A percentile compares a stretch with the other conserved stretches of the same genome.
Conservation (phyloP, 1,140 invertebrate species). For the Batillaria attramentaria region DNA sequence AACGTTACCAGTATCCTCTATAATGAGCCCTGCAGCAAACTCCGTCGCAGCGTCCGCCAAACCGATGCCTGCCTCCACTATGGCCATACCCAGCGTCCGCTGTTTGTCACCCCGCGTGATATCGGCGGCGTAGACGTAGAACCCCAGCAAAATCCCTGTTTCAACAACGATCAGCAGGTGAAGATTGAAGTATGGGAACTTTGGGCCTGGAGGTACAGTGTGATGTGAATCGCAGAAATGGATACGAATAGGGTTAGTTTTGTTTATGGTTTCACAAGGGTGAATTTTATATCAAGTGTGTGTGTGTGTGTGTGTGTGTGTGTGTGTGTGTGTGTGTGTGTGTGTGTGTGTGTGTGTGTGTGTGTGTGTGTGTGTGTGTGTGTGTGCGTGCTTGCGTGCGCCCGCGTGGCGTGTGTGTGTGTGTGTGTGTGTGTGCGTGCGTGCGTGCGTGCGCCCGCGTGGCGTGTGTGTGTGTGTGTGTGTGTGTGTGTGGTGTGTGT, state of each 20-base stretch:
- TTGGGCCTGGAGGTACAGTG: not conserved
- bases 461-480: no score
- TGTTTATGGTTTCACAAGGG: not conserved
- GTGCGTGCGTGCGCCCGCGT: no score
- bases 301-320: no score
- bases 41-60: constrained; percentile 2
- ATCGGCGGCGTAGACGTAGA: constrained; percentile 30
- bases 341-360: no score
- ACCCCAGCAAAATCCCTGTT: constrained; percentile 24
- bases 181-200: not conserved
- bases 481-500: no score
- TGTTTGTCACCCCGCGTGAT: constrained; percentile 26
- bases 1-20: constrained; percentile 16
- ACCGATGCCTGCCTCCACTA: constrained; percentile 27
- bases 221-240: not conserved
- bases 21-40: constrained; percentile 22
- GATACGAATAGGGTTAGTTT: not conserved
- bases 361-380: constrained; percentile 2
- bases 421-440: constrained; percentile 10
- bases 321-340: no score
- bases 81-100: constrained; percentile 32
- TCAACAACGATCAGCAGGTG: not conserved
- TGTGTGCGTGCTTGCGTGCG: not conserved
- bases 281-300: no score
- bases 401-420: not conserved